Base-by-base conservation (phyloP, 2,113 vertebrate genomes). In the Apodemus sylvaticus region DNA sequence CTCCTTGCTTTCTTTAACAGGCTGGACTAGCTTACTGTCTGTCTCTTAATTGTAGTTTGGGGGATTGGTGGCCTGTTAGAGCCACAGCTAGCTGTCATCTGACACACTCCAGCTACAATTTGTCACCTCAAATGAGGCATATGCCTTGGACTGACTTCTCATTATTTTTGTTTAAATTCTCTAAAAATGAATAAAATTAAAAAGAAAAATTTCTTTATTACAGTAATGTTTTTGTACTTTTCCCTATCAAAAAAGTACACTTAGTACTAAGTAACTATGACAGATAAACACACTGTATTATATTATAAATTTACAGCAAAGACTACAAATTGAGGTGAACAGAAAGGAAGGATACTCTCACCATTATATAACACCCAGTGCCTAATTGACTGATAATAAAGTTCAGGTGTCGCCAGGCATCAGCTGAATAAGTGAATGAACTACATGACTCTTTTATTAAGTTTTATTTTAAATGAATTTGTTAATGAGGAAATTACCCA, bases 391-490 rank as follows among this genome's bases (percentile, higher is more conserved):
- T 62, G 29, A 12, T 66, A 58, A 11, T 6, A 45, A 70, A 22
- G 76, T 20, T 0, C 45, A 53, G 58, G 0, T 13, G 82, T 70
- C 6, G 51, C n/a, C 4, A 76, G 51, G n/a, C 31, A 53, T 9
- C 24, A 70, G 31, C 12, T 66, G 14, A 81, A 70, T 79, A 31
- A 82, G 19, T 89, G 31, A 55, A 74, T 11, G 90, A 92, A 78
- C 7, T 31, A 55, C 7, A 34, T 26, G 92, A 48, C 5, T n/a
- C 5, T 11, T 77, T 93, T 36, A 48, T 82, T 87, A 66, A 86
- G 6, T 82, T 92, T 81, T 81, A 64, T 76, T 93, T 88, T 70
- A 73, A 74, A 89, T 94, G 24, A 89, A 86, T 86, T 89, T 92
- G 55, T 81, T 95, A 79, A 64, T 71, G 29, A 73, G 36, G 11